Evolutionary conservation across 2,888 invertebrate genomes (phyloP).

Genomic region (Drosophila parthenogenetica): DNA sequence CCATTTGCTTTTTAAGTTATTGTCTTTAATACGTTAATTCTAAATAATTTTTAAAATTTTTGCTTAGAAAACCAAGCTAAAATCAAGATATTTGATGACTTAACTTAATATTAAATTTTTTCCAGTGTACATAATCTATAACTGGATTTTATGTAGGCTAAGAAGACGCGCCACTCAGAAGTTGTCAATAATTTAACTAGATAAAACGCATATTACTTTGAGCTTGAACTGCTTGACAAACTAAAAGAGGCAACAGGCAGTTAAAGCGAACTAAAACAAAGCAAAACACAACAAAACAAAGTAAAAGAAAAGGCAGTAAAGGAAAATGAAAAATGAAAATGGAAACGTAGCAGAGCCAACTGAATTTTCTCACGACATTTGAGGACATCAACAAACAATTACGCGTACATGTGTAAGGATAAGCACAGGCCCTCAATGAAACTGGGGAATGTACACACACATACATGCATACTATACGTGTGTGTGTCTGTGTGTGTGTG

Average conservation of each 20-base stretch:
- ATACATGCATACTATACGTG: too few species aligned
- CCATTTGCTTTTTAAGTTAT: too few species aligned
- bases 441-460: slow-evolving; percentile 16
- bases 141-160: too few species aligned
- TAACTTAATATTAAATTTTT: too few species aligned
- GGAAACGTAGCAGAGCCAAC: slow-evolving; percentile 37
- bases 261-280: slow-evolving; percentile 20
- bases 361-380: slow-evolving; percentile 75
- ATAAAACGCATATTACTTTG: slow-evolving; percentile 8
- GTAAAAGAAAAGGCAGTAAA: background rate
- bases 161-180: background rate
- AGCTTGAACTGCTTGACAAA: background rate
- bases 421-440: slow-evolving; percentile 5
- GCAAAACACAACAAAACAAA: slow-evolving; percentile 16
- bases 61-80: too few species aligned
- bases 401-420: slow-evolving; percentile 71
- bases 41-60: too few species aligned
- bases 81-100: too few species aligned
- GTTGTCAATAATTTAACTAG: background rate
- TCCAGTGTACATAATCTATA: too few species aligned
- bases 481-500: too few species aligned
- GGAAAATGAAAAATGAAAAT: slow-evolving; percentile 5
- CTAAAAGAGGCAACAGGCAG: slow-evolving; percentile 48
- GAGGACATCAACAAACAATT: slow-evolving; percentile 77
- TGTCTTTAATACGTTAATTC: too few species aligned